Evolutionary conservation across 2,888 invertebrate species (phyloP).

Genomic region (Sycophila texana): DNA sequence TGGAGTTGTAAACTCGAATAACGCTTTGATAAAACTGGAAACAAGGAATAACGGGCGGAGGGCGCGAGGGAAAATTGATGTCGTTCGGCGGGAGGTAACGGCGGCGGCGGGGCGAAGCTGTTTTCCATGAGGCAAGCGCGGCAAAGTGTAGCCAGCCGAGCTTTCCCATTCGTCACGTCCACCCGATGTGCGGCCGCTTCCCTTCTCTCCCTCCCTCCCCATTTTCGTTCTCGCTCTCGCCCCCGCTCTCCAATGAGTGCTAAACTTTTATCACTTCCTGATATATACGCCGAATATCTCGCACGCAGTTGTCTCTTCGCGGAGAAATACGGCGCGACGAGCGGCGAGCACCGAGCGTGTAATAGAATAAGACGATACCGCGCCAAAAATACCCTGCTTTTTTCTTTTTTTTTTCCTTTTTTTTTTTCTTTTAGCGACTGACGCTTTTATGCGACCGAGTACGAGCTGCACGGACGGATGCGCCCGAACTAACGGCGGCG

Average conservation of each 20-base stretch:
- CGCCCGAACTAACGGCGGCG: no score
- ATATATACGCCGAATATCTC: conserved; percentile 50
- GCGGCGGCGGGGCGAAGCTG: conserved; percentile 31
- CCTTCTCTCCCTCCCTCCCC: not conserved
- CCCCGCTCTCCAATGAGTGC: conserved; percentile 55
- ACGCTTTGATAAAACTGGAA: conserved; percentile 49
- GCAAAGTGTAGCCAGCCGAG: conserved; percentile 9
- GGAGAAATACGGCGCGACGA: conserved; percentile 53
- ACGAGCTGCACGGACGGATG: no score
- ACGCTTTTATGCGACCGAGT: no score
- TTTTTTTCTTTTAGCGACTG: no score
- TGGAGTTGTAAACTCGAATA: conserved; percentile 49
- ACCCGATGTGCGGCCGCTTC: conserved; percentile 36
- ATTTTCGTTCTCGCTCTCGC: conserved; percentile 19
- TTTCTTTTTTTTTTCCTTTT: no score
- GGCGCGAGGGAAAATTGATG: conserved; percentile 41
- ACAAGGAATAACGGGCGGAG: conserved; percentile 44
- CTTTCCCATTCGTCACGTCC: conserved; percentile 56
- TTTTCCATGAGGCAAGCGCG: conserved; percentile 48
- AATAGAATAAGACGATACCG: conserved; percentile 50
- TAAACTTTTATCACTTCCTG: conserved; percentile 59
- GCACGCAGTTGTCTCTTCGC: conserved; percentile 36
- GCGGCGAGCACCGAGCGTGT: conserved; percentile 39
- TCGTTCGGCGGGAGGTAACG: conserved; percentile 18
- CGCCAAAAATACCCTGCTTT: no score